Conservation (phyloP, 2,888 invertebrate genomes). For the Morpho deidamia region DNA sequence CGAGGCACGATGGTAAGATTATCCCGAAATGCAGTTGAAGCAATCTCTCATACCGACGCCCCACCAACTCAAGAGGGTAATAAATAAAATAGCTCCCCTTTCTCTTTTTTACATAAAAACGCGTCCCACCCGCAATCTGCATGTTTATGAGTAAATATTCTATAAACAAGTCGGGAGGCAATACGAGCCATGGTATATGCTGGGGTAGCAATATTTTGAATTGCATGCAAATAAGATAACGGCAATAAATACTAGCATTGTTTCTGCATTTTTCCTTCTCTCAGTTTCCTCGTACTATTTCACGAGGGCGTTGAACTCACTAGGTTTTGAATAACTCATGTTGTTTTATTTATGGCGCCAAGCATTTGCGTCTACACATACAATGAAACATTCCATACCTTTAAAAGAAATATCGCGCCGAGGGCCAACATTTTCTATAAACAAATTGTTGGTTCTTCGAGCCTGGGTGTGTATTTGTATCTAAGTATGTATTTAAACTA, state of each 20-base stretch:
- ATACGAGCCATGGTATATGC: slow-evolving; percentile 44
- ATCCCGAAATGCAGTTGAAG: slow-evolving; percentile 42
- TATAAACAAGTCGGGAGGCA: slow-evolving; percentile 68
- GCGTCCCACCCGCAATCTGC: slow-evolving; percentile 76
- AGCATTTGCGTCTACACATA: no score
- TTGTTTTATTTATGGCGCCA: not conserved
- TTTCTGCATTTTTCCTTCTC: slow-evolving; percentile 44
- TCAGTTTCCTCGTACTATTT: slow-evolving; percentile 49
- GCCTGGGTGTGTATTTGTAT: no score
- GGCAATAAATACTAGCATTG: slow-evolving; percentile 62
- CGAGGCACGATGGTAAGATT: slow-evolving; percentile 16
- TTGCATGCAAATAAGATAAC: slow-evolving; percentile 77
- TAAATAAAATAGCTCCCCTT: slow-evolving; percentile 74
- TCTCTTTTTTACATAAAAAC: slow-evolving; percentile 74
- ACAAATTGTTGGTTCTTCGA: no score
- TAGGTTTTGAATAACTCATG: slow-evolving; percentile 6
- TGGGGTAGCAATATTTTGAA: slow-evolving; percentile 63
- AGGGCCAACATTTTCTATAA: no score
- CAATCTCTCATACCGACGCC: slow-evolving; percentile 59
- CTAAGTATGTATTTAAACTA: no score
- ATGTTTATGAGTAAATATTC: slow-evolving; percentile 77
- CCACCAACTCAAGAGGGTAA: slow-evolving; percentile 68
- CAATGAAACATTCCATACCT: no score
- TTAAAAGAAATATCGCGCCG: no score
- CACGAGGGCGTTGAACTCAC: slow-evolving; percentile 46